A percentile compares a stretch with the other conserved stretches of the same genome.
Conservation (phyloP, 2,797 vertebrate genomes). For the Squalus acanthias region DNA sequence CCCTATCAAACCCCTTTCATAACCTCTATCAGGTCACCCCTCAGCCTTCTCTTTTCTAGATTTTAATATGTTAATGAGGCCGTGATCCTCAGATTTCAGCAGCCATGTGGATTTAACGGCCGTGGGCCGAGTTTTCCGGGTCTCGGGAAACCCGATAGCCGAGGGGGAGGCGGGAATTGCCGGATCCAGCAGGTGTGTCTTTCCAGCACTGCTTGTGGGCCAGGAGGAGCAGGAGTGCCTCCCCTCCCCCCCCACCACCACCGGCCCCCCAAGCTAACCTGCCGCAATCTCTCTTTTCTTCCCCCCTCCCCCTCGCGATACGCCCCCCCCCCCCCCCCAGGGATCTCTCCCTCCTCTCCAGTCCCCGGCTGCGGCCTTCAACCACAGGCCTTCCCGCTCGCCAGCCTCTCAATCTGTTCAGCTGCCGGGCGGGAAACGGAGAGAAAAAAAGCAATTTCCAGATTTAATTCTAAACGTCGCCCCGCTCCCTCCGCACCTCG, state of each 20-base stretch:
- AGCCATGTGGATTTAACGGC: background rate
- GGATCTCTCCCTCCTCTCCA: slow-evolving; percentile 48
- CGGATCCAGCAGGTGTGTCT: background rate
- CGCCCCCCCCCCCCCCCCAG: slow-evolving; percentile 49
- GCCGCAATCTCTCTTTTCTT: background rate
- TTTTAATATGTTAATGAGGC: background rate
- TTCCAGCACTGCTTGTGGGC: background rate
- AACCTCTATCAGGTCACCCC: background rate
- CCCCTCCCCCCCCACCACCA: background rate
- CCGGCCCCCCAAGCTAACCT: background rate
- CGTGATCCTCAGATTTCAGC: background rate
- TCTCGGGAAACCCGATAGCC: slow-evolving; percentile 37
- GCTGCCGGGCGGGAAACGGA: too few relatives aligned
- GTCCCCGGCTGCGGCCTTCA: slow-evolving; percentile 44
- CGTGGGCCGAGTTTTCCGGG: slow-evolving; percentile 39
- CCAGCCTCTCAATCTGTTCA: background rate
- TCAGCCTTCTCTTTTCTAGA: background rate
- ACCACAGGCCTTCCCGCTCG: too few relatives aligned
- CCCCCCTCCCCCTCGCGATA: slow-evolving; percentile 39
- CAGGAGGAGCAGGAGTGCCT: background rate
- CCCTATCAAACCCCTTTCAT: background rate
- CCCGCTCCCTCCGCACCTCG: too few relatives aligned
- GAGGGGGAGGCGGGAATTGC: background rate
- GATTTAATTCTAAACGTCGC: too few relatives aligned
- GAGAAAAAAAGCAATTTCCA: background rate